Evolutionary conservation across 1,140 invertebrate genomes (phyloP).

Genomic region (Drosophila subpulchrella): DNA sequence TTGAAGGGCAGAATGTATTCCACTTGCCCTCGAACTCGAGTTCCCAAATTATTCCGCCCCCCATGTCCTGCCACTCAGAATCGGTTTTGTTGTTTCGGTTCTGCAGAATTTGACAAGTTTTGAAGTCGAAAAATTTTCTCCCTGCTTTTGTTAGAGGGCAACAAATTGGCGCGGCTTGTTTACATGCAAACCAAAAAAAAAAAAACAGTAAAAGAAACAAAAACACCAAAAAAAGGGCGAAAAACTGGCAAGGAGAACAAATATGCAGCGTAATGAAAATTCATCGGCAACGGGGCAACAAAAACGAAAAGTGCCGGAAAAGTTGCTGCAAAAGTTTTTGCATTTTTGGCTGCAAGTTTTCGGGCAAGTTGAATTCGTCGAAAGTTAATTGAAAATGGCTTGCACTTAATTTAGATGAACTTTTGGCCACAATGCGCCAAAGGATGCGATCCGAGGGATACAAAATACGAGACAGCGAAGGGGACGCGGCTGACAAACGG

Average conservation of each 20-base stretch:
- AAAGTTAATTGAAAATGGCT: conserved; percentile 78
- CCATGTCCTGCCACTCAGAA: conserved; percentile 42
- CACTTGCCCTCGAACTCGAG: conserved; percentile 27
- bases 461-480: conserved; percentile 41
- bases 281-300: conserved; percentile 60
- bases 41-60: conserved; percentile 54
- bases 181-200: conserved; percentile 50
- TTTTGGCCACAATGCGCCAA: conserved; percentile 62
- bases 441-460: conserved; percentile 18
- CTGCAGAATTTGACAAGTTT: conserved; percentile 55
- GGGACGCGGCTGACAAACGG: conserved; percentile 16
- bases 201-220: neutral
- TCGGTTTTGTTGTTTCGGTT: conserved; percentile 39
- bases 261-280: conserved; percentile 80
- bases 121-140: conserved; percentile 37
- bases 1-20: conserved; percentile 75
- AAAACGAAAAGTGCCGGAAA: conserved; percentile 28
- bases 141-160: conserved; percentile 39
- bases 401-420: conserved; percentile 74
- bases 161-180: conserved; percentile 78
- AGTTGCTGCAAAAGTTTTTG: conserved; percentile 59
- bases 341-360: conserved; percentile 71
- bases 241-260: conserved; percentile 43
- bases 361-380: conserved; percentile 50
- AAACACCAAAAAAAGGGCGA: neutral